These are phyloP conservation scores for Drosophila kambysellisi DNA, from an alignment of 2,888 invertebrate genomes.

Conservation along the genomic window DNA sequence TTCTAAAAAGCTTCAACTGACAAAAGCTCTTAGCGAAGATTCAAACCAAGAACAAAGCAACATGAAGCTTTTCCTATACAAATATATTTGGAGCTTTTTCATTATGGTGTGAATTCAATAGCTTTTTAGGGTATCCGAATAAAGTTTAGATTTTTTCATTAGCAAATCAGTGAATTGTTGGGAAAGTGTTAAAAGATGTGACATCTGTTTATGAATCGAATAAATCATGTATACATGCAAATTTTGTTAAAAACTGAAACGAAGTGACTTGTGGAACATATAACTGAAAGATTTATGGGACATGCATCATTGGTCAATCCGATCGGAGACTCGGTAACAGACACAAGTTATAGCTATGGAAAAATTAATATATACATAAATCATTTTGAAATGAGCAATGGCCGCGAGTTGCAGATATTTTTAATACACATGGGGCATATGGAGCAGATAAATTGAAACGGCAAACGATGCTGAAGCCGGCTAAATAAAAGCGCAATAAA, in stretches of 20 bases:
- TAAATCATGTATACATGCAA: too few species aligned
- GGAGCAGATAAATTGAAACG: conserved; percentile 61
- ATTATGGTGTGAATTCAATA: neutral
- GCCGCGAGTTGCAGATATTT: conserved; percentile 13
- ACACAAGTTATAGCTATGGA: neutral
- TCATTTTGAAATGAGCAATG: conserved; percentile 6
- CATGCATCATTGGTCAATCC: neutral
- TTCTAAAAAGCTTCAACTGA: conserved; percentile 4
- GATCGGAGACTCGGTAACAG: neutral
- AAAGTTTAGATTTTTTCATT: neutral
- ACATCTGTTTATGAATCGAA: neutral
- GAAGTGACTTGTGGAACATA: neutral
- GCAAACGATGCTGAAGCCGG: conserved; percentile 61
- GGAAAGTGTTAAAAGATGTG: neutral
- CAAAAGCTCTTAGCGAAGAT: conserved; percentile 10
- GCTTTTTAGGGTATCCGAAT: neutral
- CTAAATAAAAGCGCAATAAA: conserved; percentile 74
- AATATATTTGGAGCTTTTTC: neutral
- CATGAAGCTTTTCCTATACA: neutral
- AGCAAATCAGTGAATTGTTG: neutral
- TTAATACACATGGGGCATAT: conserved; percentile 14
- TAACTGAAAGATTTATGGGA: neutral
- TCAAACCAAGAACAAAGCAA: neutral
- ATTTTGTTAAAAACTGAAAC: neutral
- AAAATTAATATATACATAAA: conserved; percentile 9